Percentiles rank a stretch among this genome's conserved stretches.
phyloP scores from a whole-genome alignment of 2,113 vertebrate species.

The Dicentrarchus labrax region DNA sequence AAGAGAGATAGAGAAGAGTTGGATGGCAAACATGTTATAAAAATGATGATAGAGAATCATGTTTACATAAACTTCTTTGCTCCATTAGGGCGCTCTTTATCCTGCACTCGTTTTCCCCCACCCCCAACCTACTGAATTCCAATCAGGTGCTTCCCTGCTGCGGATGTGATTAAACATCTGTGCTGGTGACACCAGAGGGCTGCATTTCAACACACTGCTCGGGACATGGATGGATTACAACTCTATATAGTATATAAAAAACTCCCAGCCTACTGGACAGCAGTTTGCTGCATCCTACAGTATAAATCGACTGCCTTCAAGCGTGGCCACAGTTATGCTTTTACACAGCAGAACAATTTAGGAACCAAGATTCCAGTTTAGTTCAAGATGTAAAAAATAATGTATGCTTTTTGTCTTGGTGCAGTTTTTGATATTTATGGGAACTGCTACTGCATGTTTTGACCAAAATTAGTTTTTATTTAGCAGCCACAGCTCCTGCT shows the following conservation, averaged over 20 bases:
- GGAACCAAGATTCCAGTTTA: not conserved
- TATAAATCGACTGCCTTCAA: not conserved
- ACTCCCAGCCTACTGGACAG: not conserved
- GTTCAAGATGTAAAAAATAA: constrained; percentile 8
- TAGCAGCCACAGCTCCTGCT: not conserved
- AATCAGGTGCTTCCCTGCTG: constrained; percentile 39
- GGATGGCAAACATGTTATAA: not conserved
- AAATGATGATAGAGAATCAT: constrained; percentile 1
- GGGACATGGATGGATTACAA: constrained; percentile 51
- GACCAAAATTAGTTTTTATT: not conserved
- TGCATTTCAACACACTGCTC: constrained; percentile 11
- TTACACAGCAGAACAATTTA: not conserved
- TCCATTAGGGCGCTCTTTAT: constrained; percentile 26
- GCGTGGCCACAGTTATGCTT: constrained; percentile 1
- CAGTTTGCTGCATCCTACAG: not conserved
- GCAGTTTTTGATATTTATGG: not conserved
- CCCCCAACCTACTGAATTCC: constrained; percentile 28
- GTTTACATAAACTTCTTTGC: constrained; percentile 32
- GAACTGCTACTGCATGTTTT: not conserved
- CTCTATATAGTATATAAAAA: constrained; percentile 25
- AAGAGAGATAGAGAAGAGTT: not conserved
- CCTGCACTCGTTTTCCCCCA: not conserved
- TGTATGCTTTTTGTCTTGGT: not conserved
- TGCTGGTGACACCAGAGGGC: constrained; percentile 39
- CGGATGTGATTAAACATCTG: constrained; percentile 64